phyloP scores from a whole-genome alignment of 2,888 invertebrate genomes.

The Thymelicus lineola region DNA sequence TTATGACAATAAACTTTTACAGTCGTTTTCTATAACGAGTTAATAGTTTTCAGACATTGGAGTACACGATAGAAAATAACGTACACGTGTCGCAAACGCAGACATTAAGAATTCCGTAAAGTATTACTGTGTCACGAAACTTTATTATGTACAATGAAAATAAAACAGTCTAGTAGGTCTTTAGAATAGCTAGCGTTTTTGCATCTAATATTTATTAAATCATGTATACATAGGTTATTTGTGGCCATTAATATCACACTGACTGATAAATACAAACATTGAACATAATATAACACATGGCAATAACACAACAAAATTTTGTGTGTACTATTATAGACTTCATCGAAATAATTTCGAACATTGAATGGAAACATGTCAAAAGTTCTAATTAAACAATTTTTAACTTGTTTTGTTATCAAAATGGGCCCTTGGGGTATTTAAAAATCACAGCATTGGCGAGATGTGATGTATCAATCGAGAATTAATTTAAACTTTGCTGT shows the following conservation, averaged over 20 bases:
- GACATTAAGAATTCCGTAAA: background rate
- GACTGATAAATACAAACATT: too few species aligned
- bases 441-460: slow-evolving; percentile 70
- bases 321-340: too few species aligned
- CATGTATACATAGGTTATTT: too few species aligned
- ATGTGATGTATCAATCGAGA: slow-evolving; percentile 78
- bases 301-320: too few species aligned
- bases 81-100: background rate
- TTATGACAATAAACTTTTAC: slow-evolving; percentile 40
- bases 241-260: too few species aligned
- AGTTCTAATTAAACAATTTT: slow-evolving; percentile 45
- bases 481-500: slow-evolving; percentile 82
- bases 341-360: too few species aligned
- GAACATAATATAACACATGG: too few species aligned
- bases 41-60: background rate
- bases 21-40: background rate
- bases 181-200: too few species aligned
- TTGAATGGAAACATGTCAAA: slow-evolving; percentile 43
- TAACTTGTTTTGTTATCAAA: slow-evolving; percentile 48
- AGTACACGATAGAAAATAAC: background rate
- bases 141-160: too few species aligned
- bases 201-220: too few species aligned
- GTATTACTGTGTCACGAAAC: too few species aligned
- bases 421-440: slow-evolving; percentile 62
- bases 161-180: too few species aligned